Evolutionary conservation across 2,113 vertebrate genomes (phyloP), one percentile per base, ranked within the genome.

Genomic region (Otis tarda): DNA sequence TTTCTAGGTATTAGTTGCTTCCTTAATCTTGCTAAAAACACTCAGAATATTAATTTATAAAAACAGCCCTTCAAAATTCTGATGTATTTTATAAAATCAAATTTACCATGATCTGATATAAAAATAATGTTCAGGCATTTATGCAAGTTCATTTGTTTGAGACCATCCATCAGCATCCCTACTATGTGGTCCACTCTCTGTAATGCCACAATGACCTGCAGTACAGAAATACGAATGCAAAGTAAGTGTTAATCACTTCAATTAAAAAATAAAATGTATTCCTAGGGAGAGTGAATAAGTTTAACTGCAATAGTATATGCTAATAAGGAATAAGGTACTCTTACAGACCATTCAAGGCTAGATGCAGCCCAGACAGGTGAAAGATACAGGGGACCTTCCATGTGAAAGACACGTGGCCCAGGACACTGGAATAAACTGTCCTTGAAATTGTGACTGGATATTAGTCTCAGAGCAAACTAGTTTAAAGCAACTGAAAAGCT

Each of bases 21-120:
- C 6, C 0, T 39, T 75, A 89, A 47, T 8, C 12, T 61, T 63
- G 2, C 7, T 28, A 92, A 55, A 83, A 80, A 55, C 7, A 30
- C 8, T 47, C 41, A 80, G 55, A 59, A 81, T 43, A 59, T 39
- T 77, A 70, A 23, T 88, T 71, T 35, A 73, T 37, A 60, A 74
- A 47, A 86, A 50, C 15, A 91, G 30, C 11, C 59, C 18, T 89
- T 83, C 22, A n/a, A 59, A 78, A 67, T 43, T 86, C 31, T 55
- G 14, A 74, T 56, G 21, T 49, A 67, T 47, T 93, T 78, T 31
- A 78, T 33, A 71, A 71, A 93, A 73, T 60, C 4, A 5, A 60
- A 64, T 96, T 98, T 98, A 99, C 99, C 99, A 49, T 99, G 99
- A 96, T 99, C 99, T 63, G 99, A 99, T 53, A 98, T 1, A 74